Evolutionary conservation across 2,113 vertebrate species (phyloP).

Genomic region (Miniopterus natalensis): DNA sequence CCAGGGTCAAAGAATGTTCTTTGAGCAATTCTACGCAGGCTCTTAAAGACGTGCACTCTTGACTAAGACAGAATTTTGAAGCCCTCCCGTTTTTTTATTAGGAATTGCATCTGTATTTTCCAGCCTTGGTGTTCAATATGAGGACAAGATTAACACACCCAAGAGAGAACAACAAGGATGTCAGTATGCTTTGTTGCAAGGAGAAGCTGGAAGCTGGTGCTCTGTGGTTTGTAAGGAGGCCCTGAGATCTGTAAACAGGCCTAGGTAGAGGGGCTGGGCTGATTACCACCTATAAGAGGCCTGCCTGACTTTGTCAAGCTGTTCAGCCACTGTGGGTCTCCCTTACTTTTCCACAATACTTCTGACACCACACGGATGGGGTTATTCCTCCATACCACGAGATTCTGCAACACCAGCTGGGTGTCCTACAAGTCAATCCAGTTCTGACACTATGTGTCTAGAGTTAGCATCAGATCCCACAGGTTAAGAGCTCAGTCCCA

Average conservation of each 20-base stretch:
- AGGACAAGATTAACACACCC: neutral
- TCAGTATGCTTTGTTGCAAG: neutral
- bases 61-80: neutral
- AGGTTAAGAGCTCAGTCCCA: neutral
- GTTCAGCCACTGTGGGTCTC: neutral
- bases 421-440: neutral
- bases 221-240: neutral
- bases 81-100: neutral
- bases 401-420: neutral
- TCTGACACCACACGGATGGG: neutral
- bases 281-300: neutral
- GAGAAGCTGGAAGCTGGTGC: neutral
- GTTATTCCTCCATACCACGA: neutral
- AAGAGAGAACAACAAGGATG: neutral
- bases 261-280: neutral
- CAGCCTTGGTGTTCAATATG: neutral
- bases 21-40: neutral
- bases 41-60: neutral
- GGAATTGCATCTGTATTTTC: conserved; percentile 13
- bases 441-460: neutral
- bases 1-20: neutral
- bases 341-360: neutral
- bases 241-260: neutral
- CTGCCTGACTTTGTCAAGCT: neutral
- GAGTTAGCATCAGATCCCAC: neutral